phyloP scores from a whole-genome alignment of 2,797 vertebrate species.

The Siniperca undulata region DNA sequence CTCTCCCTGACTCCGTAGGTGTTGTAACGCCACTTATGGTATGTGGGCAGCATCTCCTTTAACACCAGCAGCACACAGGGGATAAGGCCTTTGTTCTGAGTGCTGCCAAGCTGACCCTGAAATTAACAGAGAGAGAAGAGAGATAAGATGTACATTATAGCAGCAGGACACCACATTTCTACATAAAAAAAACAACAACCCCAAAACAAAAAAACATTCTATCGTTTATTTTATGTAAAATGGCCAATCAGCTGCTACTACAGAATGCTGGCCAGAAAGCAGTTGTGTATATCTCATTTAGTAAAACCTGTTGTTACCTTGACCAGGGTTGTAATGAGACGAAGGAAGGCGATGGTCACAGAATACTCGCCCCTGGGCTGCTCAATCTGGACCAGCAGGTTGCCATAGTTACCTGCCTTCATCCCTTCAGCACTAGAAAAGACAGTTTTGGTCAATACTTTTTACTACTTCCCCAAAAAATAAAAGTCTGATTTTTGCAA shows the following conservation, averaged over 20 bases:
- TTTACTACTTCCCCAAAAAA: background rate
- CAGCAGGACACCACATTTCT: background rate
- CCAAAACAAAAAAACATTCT: too few species aligned
- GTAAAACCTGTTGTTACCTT: conserved; percentile 85
- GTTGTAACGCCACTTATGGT: conserved; percentile 98
- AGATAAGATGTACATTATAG: background rate
- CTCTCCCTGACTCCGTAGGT: conserved; percentile 93
- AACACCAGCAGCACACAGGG: conserved; percentile 96
- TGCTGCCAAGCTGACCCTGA: conserved; percentile 96
- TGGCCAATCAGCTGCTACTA: background rate
- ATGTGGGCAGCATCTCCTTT: conserved; percentile 98
- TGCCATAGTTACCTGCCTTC: conserved; percentile 97
- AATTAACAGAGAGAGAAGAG: background rate
- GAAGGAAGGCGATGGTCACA: conserved; percentile 95
- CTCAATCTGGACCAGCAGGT: conserved; percentile 93
- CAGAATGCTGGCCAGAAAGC: background rate
- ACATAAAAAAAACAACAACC: background rate
- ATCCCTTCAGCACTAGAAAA: conserved; percentile 94
- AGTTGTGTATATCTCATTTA: background rate
- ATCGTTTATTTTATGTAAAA: background rate
- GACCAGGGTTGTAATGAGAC: conserved; percentile 93
- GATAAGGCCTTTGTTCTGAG: conserved; percentile 95
- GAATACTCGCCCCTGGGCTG: conserved; percentile 95
- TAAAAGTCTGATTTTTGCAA: background rate
- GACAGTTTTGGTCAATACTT: background rate